Evolutionary conservation across 2,113 vertebrate species (phyloP).

Genomic region (Oostethus manadensis): DNA sequence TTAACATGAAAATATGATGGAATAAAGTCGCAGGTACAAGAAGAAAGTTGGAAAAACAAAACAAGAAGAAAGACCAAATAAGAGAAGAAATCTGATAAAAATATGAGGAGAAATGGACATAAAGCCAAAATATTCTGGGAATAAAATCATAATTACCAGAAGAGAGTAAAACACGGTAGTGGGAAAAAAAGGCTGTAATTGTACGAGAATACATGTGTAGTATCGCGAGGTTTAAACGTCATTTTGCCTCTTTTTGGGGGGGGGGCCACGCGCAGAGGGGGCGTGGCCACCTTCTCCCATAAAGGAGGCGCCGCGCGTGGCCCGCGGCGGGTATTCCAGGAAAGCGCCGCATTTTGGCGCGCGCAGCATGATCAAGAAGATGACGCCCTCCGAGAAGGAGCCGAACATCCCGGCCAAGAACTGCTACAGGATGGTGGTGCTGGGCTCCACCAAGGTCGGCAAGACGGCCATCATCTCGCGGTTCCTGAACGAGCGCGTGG

Average conservation of each 20-base stretch:
- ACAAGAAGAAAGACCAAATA: too few relatives aligned
- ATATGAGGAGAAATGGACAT: too few relatives aligned
- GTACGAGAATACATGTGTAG: too few relatives aligned
- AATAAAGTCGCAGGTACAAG: too few relatives aligned
- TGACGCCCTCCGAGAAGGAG: conserved; percentile 82
- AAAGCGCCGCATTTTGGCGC: conserved; percentile 21
- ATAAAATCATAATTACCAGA: too few relatives aligned
- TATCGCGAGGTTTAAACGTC: too few relatives aligned
- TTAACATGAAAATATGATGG: too few relatives aligned
- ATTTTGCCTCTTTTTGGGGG: background rate
- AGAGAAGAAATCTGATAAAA: too few relatives aligned
- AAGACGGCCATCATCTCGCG: conserved; percentile 95
- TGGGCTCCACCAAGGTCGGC: conserved; percentile 96
- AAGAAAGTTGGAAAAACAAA: too few relatives aligned
- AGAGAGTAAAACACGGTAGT: too few relatives aligned
- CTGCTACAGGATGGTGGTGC: conserved; percentile 93
- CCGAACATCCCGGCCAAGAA: conserved; percentile 91
- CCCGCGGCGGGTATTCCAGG: background rate
- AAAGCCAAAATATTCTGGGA: too few relatives aligned
- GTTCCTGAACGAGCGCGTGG: conserved; percentile 89
- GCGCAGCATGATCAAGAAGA: conserved; percentile 93
- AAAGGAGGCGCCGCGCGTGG: conserved; percentile 19
- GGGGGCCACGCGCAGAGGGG: conserved; percentile 50
- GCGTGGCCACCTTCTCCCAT: conserved; percentile 49
- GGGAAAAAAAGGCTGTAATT: too few relatives aligned